Evolutionary conservation across 2,888 invertebrate genomes (phyloP).

Genomic region (Plagiodera versicolora): DNA sequence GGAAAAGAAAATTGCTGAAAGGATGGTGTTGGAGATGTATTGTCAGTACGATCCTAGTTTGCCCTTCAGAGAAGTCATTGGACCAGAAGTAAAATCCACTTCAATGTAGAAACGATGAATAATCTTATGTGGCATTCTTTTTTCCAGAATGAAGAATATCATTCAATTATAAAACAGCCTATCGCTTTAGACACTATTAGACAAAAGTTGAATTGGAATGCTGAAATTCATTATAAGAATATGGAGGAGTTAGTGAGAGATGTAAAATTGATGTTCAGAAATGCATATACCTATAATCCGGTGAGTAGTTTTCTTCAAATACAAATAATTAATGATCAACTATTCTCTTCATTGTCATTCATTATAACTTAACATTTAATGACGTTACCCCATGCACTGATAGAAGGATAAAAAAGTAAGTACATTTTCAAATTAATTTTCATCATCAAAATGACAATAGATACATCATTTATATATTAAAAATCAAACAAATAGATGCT

Average conservation of each 20-base stretch:
- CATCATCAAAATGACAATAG: not conserved
- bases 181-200: conserved; percentile 86
- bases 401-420: not conserved
- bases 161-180: conserved; percentile 72
- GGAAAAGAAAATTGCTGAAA: conserved; percentile 74
- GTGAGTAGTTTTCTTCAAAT: conserved; percentile 58
- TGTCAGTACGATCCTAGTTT: conserved; percentile 89
- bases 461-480: too few relatives aligned
- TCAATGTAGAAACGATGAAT: not conserved
- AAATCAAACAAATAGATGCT: too few relatives aligned
- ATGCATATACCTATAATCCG: conserved; percentile 82
- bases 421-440: not conserved
- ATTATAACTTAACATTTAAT: not conserved
- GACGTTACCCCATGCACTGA: not conserved
- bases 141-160: conserved; percentile 67
- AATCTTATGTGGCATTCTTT: not conserved
- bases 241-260: conserved; percentile 78
- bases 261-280: conserved; percentile 82
- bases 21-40: conserved; percentile 86
- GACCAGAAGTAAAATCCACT: conserved; percentile 63
- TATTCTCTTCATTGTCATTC: not conserved
- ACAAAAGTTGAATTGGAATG: conserved; percentile 74
- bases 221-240: conserved; percentile 72
- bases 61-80: conserved; percentile 84
- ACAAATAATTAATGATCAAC: not conserved